Conservation (phyloP, 92 coral and sea anemone species). For the Nematostella vectensis region DNA sequence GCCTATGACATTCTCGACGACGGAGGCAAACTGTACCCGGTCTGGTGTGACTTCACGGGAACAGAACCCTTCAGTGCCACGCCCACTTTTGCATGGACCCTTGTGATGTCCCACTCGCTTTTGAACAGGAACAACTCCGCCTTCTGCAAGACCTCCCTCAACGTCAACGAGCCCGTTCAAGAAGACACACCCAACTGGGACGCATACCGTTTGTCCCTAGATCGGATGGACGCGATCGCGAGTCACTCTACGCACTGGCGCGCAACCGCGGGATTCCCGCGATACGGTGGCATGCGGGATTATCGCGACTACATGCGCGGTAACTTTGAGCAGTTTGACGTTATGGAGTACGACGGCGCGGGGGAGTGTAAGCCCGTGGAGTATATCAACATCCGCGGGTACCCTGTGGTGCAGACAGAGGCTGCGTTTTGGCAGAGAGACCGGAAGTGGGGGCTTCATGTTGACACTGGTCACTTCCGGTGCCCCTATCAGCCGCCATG, state of each 20-base stretch:
- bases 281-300: constrained; percentile 3
- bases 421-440: constrained; percentile 30
- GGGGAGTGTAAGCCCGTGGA: constrained; percentile 26
- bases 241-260: constrained; percentile 27
- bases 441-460: constrained; percentile 24
- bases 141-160: constrained; percentile 17
- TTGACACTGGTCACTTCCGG: constrained; percentile 24
- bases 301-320: constrained; percentile 28
- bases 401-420: constrained; percentile 8
- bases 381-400: constrained; percentile 28
- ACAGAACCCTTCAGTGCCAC: too few species aligned
- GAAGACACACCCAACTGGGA: constrained; percentile 32
- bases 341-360: constrained; percentile 15
- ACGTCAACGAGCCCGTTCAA: constrained; percentile 16
- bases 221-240: constrained; percentile 15
- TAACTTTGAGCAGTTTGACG: constrained; percentile 16
- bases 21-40: constrained; percentile 12
- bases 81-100: constrained; percentile 31
- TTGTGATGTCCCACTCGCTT: constrained; percentile 17
- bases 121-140: constrained; percentile 18
- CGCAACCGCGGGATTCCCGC: constrained; percentile 17
- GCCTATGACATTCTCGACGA: constrained; percentile 18
- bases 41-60: constrained; percentile 26
- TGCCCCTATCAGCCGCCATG: constrained; percentile 16
- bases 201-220: constrained; percentile 16